Evolutionary conservation across 1,140 invertebrate species (phyloP), one percentile per base, ranked within the genome.

Genomic region (Drosophila sulfurigaster): DNA sequence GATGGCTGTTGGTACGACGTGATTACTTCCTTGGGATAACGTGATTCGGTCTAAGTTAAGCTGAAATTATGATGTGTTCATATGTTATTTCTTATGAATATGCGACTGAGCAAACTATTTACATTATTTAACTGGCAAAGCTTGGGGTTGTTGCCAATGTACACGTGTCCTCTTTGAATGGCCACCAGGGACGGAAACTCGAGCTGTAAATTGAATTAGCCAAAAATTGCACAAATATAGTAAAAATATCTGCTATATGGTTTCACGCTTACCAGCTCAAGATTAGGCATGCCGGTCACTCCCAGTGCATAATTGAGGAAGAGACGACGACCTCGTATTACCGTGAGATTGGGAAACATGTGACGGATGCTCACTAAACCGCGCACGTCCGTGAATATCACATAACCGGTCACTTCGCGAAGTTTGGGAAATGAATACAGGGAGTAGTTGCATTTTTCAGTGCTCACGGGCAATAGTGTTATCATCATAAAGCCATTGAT

Each of bases 331-430:
- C 99, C 99, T 51, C 98, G 94, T 75, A 99, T 99, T 35, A 99
- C 96, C 13, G 96, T 93, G 75, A 99, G 94, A 93, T 99, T 98
- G 2, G 99, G 99, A 92, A 99, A 99, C 51, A 99, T 93, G 67
- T 95, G 93, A 5, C 95, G 94, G 11, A 99, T 93, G 58, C 95
- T 96, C 41, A 93, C 94, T n/a, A 99, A 92, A 45, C 96, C 96
- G 75, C 94, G 95, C 13, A 97, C 95, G 79, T 97, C 95, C 52
- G 93, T 94, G 51, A 95, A 93, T 74, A 94, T 85, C 35, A 95
- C 91, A 82, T 94, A 95, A 57, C 94, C 95, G 32, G 94, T 95
- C 63, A 96, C 94, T 93, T 98, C 94, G 45, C 73, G 82, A 15
- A 88, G 46, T 25, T 71, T 59, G 5, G 85, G 85, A 63, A 81